Conservation (phyloP, 1,140 invertebrate species). For the Anadara kagoshimensis region DNA sequence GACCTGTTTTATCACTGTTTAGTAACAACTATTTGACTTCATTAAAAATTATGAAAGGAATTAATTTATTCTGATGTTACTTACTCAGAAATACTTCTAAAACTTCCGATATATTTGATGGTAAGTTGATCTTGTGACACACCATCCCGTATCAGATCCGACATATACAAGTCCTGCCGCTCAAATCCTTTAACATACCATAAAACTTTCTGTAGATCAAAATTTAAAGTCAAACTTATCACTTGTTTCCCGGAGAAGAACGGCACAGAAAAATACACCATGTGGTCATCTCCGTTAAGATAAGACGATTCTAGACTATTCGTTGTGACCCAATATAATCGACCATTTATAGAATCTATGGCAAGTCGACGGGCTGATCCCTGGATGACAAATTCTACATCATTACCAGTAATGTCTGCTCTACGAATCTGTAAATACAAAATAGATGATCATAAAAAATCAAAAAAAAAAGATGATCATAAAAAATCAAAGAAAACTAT, state of each 20-base stretch:
- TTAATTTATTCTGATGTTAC: background rate
- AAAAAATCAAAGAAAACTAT: no score
- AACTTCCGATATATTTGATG: conserved; percentile 37
- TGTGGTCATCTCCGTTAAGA: conserved; percentile 85
- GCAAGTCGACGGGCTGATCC: conserved; percentile 86
- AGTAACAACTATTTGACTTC: background rate
- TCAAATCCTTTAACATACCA: conserved; percentile 60
- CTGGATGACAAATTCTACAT: conserved; percentile 84
- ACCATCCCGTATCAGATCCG: conserved; percentile 41
- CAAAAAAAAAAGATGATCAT: no score
- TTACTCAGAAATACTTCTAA: conserved; percentile 57
- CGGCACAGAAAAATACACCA: conserved; percentile 81
- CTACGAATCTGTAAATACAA: conserved; percentile 78
- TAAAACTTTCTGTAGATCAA: conserved; percentile 53
- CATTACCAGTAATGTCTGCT: conserved; percentile 80
- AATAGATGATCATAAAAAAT: no score
- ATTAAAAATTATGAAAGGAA: no score
- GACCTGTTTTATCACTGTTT: no score
- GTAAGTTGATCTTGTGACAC: conserved; percentile 3
- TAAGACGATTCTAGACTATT: conserved; percentile 86
- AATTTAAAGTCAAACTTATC: conserved; percentile 85
- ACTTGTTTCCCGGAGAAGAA: conserved; percentile 85
- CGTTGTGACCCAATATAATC: conserved; percentile 91
- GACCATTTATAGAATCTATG: conserved; percentile 86
- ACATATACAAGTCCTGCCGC: conserved; percentile 50